Evolutionary conservation across 2,113 vertebrate genomes (phyloP).

Genomic region (Scytalopus superciliaris): DNA sequence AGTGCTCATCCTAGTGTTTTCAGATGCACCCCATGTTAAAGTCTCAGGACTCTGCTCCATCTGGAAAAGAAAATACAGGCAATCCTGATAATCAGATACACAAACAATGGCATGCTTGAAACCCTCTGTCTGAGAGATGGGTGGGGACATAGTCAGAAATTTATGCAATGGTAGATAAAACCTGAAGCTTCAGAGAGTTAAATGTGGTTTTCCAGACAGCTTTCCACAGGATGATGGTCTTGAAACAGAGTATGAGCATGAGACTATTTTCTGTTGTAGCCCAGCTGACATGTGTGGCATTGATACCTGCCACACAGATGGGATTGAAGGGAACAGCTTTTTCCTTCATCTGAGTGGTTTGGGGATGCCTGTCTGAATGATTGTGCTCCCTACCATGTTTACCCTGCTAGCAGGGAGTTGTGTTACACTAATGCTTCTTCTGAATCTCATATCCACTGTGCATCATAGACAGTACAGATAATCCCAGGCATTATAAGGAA

Average conservation of each 20-base stretch:
- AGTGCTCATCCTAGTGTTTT: not conserved
- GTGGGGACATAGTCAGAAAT: not conserved
- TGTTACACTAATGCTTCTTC: not conserved
- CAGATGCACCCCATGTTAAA: not conserved
- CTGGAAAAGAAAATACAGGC: not conserved
- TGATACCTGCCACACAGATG: not conserved
- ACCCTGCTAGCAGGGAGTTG: not conserved
- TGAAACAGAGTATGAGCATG: not conserved
- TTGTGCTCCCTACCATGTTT: rapidly evolving
- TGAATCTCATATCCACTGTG: not conserved
- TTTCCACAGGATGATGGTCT: not conserved
- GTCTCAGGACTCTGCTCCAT: not conserved
- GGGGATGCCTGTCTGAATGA: not conserved
- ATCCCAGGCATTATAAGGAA: not conserved
- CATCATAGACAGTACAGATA: not conserved
- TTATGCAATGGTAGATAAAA: not conserved
- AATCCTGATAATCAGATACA: not conserved
- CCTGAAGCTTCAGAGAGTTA: not conserved
- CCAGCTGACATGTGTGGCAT: rapidly evolving
- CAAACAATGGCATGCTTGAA: rapidly evolving
- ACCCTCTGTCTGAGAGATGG: not conserved
- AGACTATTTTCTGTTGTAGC: not conserved
- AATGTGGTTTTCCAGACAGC: not conserved
- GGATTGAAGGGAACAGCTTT: not conserved
- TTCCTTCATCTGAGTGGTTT: not conserved